Percentiles rank a stretch among this genome's conserved stretches.
Evolutionary conservation across 2,888 invertebrate genomes (phyloP).

Genomic region (Sesia apiformis): DNA sequence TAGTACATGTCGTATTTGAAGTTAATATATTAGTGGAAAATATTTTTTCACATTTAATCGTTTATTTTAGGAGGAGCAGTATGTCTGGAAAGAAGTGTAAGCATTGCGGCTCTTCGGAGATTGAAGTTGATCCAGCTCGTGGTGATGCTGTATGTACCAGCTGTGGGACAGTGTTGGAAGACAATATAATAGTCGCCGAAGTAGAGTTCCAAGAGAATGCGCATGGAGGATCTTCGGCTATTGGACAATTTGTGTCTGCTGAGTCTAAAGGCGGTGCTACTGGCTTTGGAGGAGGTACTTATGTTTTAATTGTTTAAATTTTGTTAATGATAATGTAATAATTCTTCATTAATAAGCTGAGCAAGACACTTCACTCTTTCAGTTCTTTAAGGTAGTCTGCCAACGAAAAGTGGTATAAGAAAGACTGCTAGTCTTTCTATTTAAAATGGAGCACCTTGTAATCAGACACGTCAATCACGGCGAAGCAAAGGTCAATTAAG

Average conservation of each 20-base stretch:
- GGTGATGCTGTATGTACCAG: slow-evolving; percentile 97
- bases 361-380: too few species aligned
- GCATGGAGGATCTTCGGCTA: slow-evolving; percentile 88
- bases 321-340: too few species aligned
- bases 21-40: too few species aligned
- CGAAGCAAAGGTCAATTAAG: too few species aligned
- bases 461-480: too few species aligned
- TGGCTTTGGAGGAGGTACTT: slow-evolving; percentile 82
- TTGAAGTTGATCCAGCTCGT: slow-evolving; percentile 94
- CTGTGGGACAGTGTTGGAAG: slow-evolving; percentile 97
- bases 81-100: slow-evolving; percentile 85
- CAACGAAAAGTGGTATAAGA: too few species aligned
- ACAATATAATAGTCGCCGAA: slow-evolving; percentile 96
- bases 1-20: too few species aligned
- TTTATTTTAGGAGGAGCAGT: background rate
- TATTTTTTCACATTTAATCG: too few species aligned
- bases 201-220: slow-evolving; percentile 96
- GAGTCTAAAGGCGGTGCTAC: slow-evolving; percentile 90
- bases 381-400: background rate
- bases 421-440: too few species aligned
- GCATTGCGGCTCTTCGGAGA: slow-evolving; percentile 91
- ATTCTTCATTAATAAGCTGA: too few species aligned
- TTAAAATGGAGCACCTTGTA: too few species aligned
- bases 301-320: too few species aligned
- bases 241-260: slow-evolving; percentile 94